phyloP scores from a whole-genome alignment of 2,888 invertebrate species.

The Cantharis lateralis region DNA sequence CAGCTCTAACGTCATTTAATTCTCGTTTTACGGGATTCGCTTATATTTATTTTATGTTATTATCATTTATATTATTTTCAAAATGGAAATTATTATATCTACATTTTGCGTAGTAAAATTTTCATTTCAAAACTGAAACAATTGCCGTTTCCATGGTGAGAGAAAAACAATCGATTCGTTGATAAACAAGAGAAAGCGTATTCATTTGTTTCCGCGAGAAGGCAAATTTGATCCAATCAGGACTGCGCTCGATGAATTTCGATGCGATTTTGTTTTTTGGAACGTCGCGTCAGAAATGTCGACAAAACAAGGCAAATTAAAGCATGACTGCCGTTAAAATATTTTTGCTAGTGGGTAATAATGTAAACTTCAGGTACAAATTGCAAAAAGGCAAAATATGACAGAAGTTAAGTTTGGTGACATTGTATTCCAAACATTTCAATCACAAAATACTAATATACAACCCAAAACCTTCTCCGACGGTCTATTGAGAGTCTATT shows the following conservation, averaged over 20 bases:
- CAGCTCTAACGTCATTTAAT: slow-evolving; percentile 15
- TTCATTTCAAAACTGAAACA: background rate
- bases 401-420: background rate
- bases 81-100: background rate
- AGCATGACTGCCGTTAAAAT: background rate
- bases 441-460: slow-evolving; percentile 10
- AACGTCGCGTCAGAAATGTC: background rate
- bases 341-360: background rate
- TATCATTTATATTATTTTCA: background rate
- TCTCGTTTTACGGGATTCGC: background rate
- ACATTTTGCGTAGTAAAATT: background rate
- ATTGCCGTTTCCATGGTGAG: background rate
- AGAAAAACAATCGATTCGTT: background rate
- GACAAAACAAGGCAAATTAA: background rate
- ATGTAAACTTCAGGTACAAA: slow-evolving; percentile 1
- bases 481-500: slow-evolving; percentile 4
- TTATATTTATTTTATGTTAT: background rate
- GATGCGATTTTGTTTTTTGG: background rate
- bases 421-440: slow-evolving; percentile 17
- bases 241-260: background rate
- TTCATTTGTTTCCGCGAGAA: background rate
- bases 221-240: background rate
- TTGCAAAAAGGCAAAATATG: background rate
- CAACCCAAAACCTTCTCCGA: slow-evolving; percentile 3
- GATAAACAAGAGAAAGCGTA: background rate